Evolutionary conservation across 1,140 invertebrate genomes (phyloP), one percentile per base, ranked within the genome.

Genomic region (Doryteuthis pealeii): DNA sequence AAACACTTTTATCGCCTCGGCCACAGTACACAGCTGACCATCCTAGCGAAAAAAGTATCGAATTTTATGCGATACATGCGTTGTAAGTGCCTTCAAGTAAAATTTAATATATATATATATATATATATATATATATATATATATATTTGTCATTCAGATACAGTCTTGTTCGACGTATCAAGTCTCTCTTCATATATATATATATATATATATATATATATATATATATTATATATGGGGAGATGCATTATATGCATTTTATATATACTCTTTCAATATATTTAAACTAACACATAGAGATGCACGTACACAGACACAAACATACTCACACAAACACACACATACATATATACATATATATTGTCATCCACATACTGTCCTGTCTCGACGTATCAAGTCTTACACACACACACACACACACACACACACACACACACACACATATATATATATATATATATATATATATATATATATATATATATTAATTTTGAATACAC

Each of bases 81-180:
- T n/a, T n/a, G n/a, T n/a, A n/a, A n/a, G n/a, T n/a, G n/a, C n/a
- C n/a, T n/a, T n/a, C n/a, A n/a, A n/a, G n/a, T n/a, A n/a, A n/a
- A n/a, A 10, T 10, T 49, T 49, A 10, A 49, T 49, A 49, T 49
- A 49, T 49, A 49, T 49, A 49, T 49, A 49, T 49, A 22, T 49
- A 49, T 49, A 49, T 49, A 49, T 49, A 49, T 49, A 49, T 49
- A 49, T 49, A 49, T 49, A 49, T 49, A 49, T 49, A 49, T 49
- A 49, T 49, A 49, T 49, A 49, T 49, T 10, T 49, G 22, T n/a
- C n/a, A n/a, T n/a, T n/a, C n/a, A n/a, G n/a, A n/a, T n/a, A n/a
- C n/a, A n/a, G n/a, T n/a, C n/a, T 49, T 10, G 8, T 10, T 49
- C 8, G 8, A 49, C 22, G 22, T 49, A 49, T 49, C 22, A 49